Conservation (phyloP, 2,113 vertebrate genomes). For the Gobiocypris rarus region DNA sequence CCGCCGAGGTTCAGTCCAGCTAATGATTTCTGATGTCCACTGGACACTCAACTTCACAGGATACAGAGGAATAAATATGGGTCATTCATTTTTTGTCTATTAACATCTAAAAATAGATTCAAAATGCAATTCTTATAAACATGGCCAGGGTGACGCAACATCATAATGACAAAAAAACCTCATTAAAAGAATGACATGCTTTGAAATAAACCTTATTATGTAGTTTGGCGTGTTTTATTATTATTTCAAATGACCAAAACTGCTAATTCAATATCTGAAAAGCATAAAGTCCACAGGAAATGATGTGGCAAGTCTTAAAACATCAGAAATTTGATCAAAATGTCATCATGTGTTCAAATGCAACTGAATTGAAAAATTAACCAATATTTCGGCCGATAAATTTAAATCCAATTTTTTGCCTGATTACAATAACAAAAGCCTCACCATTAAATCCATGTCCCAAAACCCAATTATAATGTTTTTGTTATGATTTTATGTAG, state of each 20-base stretch:
- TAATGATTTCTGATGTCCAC: slow-evolving; percentile 7
- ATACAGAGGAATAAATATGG: slow-evolving; percentile 1
- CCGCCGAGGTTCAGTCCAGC: neutral
- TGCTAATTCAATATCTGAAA: neutral
- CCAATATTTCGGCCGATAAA: no score
- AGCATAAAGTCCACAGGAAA: neutral
- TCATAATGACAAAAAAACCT: neutral
- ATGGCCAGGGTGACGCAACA: neutral
- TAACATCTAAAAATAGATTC: no score
- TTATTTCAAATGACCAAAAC: neutral
- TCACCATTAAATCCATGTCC: no score
- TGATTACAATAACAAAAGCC: no score
- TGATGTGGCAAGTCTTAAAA: neutral
- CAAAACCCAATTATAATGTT: no score
- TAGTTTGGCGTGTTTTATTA: neutral
- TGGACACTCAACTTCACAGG: neutral
- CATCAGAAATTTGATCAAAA: neutral
- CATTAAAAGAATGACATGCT: neutral
- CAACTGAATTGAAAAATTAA: neutral
- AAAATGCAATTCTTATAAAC: neutral
- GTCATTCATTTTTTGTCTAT: neutral
- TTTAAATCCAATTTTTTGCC: no score
- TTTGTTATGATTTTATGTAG: no score
- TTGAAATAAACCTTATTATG: neutral
- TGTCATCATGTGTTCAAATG: no score